Evolutionary conservation across 1,140 invertebrate genomes (phyloP).

Genomic region (Lasioglossum albipes): DNA sequence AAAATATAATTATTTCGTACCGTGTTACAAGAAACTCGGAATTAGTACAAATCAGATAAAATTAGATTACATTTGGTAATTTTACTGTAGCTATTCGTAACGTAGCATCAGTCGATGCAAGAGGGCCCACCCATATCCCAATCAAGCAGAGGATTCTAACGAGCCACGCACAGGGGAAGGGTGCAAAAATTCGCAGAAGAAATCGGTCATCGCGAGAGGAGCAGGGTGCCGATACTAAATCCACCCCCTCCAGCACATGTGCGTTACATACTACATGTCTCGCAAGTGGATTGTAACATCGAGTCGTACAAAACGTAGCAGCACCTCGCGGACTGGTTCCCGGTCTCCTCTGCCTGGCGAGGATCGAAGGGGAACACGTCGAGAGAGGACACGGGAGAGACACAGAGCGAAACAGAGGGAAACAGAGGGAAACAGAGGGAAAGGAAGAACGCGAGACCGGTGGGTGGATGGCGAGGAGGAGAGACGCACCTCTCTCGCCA

Average conservation of each 20-base stretch:
- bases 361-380: constrained; percentile 28
- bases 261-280: constrained; percentile 46
- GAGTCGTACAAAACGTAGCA: constrained; percentile 62
- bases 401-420: too few species aligned
- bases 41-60: too few species aligned
- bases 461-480: too few species aligned
- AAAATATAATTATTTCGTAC: too few species aligned
- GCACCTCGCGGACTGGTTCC: constrained; percentile 55
- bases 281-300: constrained; percentile 60
- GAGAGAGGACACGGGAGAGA: too few species aligned
- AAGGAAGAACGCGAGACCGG: too few species aligned
- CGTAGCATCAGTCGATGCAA: too few species aligned
- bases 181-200: constrained; percentile 10
- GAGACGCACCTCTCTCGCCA: constrained; percentile 22
- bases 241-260: constrained; percentile 21
- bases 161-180: not conserved
- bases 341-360: constrained; percentile 19
- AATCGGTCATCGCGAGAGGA: constrained; percentile 1
- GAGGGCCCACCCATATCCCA: not conserved
- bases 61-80: too few species aligned
- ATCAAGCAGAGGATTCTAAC: not conserved
- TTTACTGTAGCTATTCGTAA: too few species aligned
- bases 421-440: too few species aligned
- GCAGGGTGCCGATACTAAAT: constrained; percentile 45
- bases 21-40: too few species aligned